Evolutionary conservation across 2,113 vertebrate species (phyloP), one percentile per base, ranked within the genome.

Genomic region (Aphelocoma coerulescens): DNA sequence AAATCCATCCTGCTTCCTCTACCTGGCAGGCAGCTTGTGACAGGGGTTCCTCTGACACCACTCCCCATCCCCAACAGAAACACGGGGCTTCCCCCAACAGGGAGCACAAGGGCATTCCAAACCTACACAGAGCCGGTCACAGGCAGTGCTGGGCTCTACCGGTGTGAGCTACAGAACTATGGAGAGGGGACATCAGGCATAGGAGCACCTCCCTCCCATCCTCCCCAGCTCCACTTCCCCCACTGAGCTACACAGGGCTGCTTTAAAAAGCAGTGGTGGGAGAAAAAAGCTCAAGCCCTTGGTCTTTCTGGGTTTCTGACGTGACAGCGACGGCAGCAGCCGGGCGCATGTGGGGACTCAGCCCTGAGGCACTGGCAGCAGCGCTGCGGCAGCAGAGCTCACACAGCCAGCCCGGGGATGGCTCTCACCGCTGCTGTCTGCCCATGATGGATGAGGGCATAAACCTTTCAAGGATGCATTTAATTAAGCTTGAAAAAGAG

Each of bases 121-220:
- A 18, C 27, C 37, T 61, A 28, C 27, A 10, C 4, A 3, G 49
- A 63, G 59, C 39, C 19, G 2, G 37, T 51, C 44, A 35, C 68
- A 28, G 28, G 26, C 89, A 48, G 82, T 1, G 1, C 52, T 5
- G 1, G 52, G 33, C n/a, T 71, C 37, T 49, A 15, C 18, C 1
- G 0, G 13, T 2, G 1, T 1, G 33, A 67, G 28, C 55, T 22
- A 32, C 4, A 0, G 22, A 22, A 10, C 46, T 30, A 7, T 0
- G 2, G 33, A 39, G 44, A 44, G 17, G 26, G 39, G 24, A 57
- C 46, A 54, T 2, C 1, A 2, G 10, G 11, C 58, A 27, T 21
- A 35, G 81, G 13, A 91, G 39, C 32, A 37, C 46, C 63, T 61
- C 17, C 32, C 46, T 30, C 2, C 5, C 1, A 1, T 15, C 72